Evolutionary conservation across 2,113 vertebrate species (phyloP).

Genomic region (Patagioenas fasciata): DNA sequence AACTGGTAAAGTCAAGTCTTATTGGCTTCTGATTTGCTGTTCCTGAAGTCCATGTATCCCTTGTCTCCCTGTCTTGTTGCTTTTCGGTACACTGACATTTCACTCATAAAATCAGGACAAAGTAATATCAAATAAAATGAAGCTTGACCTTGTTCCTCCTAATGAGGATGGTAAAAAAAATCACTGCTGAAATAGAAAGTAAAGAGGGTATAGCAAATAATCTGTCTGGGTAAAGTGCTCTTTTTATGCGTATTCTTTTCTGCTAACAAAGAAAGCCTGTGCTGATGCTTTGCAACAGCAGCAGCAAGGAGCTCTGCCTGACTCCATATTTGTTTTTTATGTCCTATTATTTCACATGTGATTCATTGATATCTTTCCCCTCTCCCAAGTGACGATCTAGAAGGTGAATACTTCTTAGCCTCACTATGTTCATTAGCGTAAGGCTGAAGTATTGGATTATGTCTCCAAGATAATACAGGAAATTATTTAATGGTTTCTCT

Average conservation of each 20-base stretch:
- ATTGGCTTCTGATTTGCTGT: background rate
- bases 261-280: background rate
- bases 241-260: background rate
- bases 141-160: background rate
- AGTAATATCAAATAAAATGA: background rate
- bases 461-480: background rate
- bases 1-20: background rate
- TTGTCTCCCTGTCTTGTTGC: background rate
- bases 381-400: background rate
- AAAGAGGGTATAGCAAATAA: background rate
- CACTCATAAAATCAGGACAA: background rate
- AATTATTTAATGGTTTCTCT: constrained; percentile 3
- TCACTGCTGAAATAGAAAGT: background rate
- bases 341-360: background rate
- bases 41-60: background rate
- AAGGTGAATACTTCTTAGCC: background rate
- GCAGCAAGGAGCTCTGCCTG: background rate
- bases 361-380: background rate
- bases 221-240: background rate
- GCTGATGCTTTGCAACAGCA: background rate
- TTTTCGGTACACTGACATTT: background rate
- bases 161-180: background rate
- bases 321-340: background rate
- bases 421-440: background rate
- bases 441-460: background rate